A percentile compares a stretch with the other conserved stretches of the same genome.
These are phyloP conservation scores for Cololabis saira DNA, from an alignment of 2,113 vertebrate genomes.

Conservation along the genomic window DNA sequence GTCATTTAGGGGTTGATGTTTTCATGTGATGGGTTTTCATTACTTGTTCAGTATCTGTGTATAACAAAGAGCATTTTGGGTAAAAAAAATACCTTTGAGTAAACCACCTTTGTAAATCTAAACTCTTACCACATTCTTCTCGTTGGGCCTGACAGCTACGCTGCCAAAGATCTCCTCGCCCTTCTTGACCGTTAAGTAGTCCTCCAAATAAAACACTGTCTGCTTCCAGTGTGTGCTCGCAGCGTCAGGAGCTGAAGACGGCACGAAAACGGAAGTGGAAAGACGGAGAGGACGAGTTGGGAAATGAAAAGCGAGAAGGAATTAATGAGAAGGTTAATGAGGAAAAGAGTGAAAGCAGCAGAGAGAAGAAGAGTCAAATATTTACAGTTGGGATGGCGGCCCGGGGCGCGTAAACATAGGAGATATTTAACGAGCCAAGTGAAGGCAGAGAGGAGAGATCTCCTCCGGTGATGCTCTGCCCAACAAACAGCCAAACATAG, in stretches of 20 bases:
- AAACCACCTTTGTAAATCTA: background rate
- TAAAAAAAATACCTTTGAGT: too few relatives aligned
- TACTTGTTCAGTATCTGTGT: too few relatives aligned
- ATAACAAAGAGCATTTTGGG: too few relatives aligned
- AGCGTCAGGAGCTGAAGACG: slow-evolving; percentile 88
- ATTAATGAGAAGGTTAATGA: background rate
- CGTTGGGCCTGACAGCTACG: slow-evolving; percentile 94
- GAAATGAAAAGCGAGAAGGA: background rate
- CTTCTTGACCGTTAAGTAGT: slow-evolving; percentile 94
- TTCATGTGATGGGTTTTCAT: too few relatives aligned
- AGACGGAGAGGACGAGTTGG: background rate
- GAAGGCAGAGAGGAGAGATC: slow-evolving; percentile 31
- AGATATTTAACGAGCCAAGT: slow-evolving; percentile 2
- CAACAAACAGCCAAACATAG: slow-evolving; percentile 62
- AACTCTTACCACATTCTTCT: slow-evolving; percentile 91
- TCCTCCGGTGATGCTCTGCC: slow-evolving; percentile 45
- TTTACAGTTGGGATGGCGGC: background rate
- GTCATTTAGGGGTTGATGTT: too few relatives aligned
- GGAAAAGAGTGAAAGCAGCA: background rate
- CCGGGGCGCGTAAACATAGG: background rate
- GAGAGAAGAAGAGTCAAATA: background rate
- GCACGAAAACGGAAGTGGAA: background rate
- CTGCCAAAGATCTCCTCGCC: slow-evolving; percentile 96
- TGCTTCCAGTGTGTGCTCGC: slow-evolving; percentile 98
- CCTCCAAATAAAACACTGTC: slow-evolving; percentile 97